phyloP scores from a whole-genome alignment of 2,888 invertebrate genomes.

The Trichacis sp. region DNA sequence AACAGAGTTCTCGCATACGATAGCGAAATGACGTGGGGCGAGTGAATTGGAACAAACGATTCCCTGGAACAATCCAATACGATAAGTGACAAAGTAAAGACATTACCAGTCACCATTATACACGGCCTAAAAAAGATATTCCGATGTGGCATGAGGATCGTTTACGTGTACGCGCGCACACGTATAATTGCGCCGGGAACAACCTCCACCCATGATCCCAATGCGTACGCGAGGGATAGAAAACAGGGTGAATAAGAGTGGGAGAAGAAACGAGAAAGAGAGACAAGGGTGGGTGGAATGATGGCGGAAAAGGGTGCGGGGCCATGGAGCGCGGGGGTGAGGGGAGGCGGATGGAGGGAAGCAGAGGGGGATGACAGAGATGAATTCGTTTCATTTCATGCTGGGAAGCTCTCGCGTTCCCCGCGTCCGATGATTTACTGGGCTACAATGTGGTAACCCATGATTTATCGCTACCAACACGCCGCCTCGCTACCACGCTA shows the following conservation, averaged over 20 bases:
- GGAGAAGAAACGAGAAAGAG: constrained; percentile 34
- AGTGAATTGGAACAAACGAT: too few relatives aligned
- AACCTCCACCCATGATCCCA: constrained; percentile 46
- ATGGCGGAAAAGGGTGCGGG: constrained; percentile 73
- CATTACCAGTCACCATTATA: constrained; percentile 3
- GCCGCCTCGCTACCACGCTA: constrained; percentile 71
- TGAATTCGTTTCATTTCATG: constrained; percentile 71
- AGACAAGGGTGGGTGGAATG: constrained; percentile 39
- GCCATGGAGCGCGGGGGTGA: constrained; percentile 58
- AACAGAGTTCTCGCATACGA: too few relatives aligned
- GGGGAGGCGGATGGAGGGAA: constrained; percentile 36
- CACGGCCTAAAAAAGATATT: constrained; percentile 10
- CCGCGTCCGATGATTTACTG: constrained; percentile 75
- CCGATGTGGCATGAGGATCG: not conserved
- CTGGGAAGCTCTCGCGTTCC: constrained; percentile 70
- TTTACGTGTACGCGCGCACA: constrained; percentile 13
- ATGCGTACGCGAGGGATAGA: constrained; percentile 64
- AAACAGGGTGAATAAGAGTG: constrained; percentile 45
- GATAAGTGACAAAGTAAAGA: too few relatives aligned
- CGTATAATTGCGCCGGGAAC: constrained; percentile 6
- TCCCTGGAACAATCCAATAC: too few relatives aligned
- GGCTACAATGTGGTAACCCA: constrained; percentile 79
- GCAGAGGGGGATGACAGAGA: constrained; percentile 71
- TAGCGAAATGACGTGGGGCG: too few relatives aligned
- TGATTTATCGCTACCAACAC: constrained; percentile 76